Conservation (phyloP, 2,888 invertebrate genomes). For the Oasisia sp. region DNA sequence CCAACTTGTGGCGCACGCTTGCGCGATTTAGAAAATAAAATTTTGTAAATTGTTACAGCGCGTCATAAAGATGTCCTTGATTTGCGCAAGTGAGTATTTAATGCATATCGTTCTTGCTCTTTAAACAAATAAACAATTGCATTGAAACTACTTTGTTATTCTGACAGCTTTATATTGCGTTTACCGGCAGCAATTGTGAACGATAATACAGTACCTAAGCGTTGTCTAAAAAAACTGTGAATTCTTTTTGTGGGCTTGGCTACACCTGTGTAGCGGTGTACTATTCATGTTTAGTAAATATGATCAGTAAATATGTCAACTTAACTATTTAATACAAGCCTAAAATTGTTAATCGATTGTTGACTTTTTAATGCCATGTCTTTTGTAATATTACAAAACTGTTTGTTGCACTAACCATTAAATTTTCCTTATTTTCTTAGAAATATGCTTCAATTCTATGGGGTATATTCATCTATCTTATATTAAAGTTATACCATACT, state of each 20-base stretch:
- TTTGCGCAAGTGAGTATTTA: neutral
- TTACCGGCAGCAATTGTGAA: neutral
- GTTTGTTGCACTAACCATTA: too few species aligned
- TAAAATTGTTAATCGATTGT: neutral
- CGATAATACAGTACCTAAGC: neutral
- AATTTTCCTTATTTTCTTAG: too few species aligned
- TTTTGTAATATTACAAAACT: too few species aligned
- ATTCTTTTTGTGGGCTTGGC: neutral
- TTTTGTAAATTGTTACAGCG: neutral
- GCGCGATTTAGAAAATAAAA: slow-evolving; percentile 5
- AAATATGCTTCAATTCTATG: too few species aligned
- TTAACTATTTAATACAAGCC: neutral
- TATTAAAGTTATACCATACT: too few species aligned
- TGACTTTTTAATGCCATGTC: too few species aligned
- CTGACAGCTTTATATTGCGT: neutral
- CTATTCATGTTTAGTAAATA: neutral
- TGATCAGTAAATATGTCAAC: neutral
- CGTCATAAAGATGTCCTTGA: neutral
- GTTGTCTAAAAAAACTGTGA: neutral
- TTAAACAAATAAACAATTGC: neutral
- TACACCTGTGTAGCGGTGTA: neutral
- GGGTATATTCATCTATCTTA: too few species aligned
- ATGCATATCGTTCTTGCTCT: neutral
- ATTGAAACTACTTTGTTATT: neutral
- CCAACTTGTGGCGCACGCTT: slow-evolving; percentile 3